Base-by-base conservation (phyloP, 2,113 vertebrate species). In the Nansenia antarctica region DNA sequence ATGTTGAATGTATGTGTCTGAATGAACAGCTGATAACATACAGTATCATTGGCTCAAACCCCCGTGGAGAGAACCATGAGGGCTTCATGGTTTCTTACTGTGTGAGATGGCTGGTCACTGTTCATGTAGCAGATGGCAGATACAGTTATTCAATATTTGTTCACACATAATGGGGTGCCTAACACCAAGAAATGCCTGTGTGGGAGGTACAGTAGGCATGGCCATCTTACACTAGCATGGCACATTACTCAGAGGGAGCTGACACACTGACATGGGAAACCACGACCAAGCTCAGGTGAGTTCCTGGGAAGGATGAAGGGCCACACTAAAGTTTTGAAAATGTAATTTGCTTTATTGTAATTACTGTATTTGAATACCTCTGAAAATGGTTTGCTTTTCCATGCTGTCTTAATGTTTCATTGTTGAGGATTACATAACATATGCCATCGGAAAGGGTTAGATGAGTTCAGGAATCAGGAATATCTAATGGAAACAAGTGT, bases 71-170 rank as follows among this genome's bases (percentile, higher is more conserved):
- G 12, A 18, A 47, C 42, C 4, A n/a, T 47, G n/a, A 47, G n/a
- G 14, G 53, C 26, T 14, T 24, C 27, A 24, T 27, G 29, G 14
- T 29, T 58, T 30, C 29, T n/a, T n/a, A n/a, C n/a, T n/a, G n/a
- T n/a, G n/a, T n/a, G 30, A 30, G 29, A 58, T 58, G 14, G 2
- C 3, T 31, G 1, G 62, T 69, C 66, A 32, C 39, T 70, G 60
- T 69, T 84, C 62, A 60, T 65, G 59, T 62, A 78, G 67, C 86
- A 89, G 86, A 87, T 87, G 86, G 86, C 42, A 11, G 55, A n/a
- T 58, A 58, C 80, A 83, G 66, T 35, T 81, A 74, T 77, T 79
- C 69, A 66, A 74, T 87, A 84, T 90, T 86, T 85, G 72, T 72
- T 84, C 64, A 54, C 70, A 71, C 62, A 67, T 37, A 22, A 77